Percentiles rank a stretch among this genome's conserved stretches.
Evolutionary conservation across 2,113 vertebrate species (phyloP).

Genomic region (Stictonetta naevosa): DNA sequence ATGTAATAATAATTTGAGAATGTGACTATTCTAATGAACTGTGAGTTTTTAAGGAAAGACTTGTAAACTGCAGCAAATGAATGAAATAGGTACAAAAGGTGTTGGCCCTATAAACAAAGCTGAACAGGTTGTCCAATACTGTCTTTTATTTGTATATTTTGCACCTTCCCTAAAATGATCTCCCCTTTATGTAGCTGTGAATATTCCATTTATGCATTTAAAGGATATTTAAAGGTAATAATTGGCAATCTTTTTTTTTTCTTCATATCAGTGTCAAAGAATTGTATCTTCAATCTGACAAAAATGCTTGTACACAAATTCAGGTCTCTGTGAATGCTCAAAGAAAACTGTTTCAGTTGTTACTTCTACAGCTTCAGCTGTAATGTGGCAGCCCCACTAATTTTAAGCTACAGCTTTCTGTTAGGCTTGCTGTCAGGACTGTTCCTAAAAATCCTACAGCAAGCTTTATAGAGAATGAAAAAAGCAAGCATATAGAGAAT

Average conservation of each 20-base stretch:
- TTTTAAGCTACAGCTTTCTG: not conserved
- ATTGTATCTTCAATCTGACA: not conserved
- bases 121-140: not conserved
- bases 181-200: not conserved
- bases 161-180: not conserved
- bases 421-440: not conserved
- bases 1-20: not conserved
- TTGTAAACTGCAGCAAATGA: not conserved
- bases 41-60: not conserved
- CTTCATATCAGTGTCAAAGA: not conserved
- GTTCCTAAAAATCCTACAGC: not conserved
- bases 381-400: not conserved
- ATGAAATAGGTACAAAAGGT: not conserved
- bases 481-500: not conserved
- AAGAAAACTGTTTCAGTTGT: not conserved
- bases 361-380: not conserved
- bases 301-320: not conserved
- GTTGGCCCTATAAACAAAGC: not conserved
- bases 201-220: not conserved
- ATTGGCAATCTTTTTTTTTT: not conserved
- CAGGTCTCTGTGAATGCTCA: not conserved
- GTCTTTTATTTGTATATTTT: not conserved
- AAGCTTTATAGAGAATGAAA: not conserved
- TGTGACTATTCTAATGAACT: not conserved
- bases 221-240: not conserved